Percentiles rank a stretch among this genome's conserved stretches.
phyloP scores from a whole-genome alignment of 2,888 invertebrate species.

The Torymus aiolomorphi region DNA sequence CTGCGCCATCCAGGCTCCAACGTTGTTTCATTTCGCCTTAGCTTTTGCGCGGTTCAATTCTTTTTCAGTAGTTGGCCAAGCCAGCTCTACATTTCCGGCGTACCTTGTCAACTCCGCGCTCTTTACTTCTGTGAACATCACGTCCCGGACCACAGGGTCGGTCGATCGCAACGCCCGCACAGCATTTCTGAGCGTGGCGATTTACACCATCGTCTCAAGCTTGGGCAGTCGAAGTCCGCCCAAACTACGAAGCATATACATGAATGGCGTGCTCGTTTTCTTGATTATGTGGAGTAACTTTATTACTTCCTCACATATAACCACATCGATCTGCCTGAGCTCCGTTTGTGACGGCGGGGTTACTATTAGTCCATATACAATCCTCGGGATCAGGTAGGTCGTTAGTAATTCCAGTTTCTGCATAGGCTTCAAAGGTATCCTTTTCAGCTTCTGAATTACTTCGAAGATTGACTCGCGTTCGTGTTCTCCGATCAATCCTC shows the following conservation, averaged over 20 bases:
- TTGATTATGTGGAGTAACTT: slow-evolving; percentile 27
- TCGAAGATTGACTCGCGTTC: too few relatives aligned
- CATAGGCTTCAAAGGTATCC: too few relatives aligned
- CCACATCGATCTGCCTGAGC: slow-evolving; percentile 6
- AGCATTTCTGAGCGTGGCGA: slow-evolving; percentile 10
- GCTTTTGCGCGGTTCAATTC: slow-evolving; percentile 4
- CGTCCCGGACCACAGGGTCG: neutral
- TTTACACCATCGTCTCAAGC: slow-evolving; percentile 29
- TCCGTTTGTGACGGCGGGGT: neutral
- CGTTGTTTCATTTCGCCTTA: neutral
- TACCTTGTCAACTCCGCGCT: neutral
- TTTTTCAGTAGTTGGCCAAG: neutral
- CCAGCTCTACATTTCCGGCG: neutral
- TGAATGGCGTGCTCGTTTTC: slow-evolving; percentile 16
- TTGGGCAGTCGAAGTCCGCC: slow-evolving; percentile 40
- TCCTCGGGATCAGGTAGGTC: too few relatives aligned
- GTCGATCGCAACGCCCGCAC: neutral
- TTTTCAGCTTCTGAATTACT: too few relatives aligned
- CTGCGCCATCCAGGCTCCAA: slow-evolving; percentile 14
- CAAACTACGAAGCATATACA: neutral
- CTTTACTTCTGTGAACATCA: neutral
- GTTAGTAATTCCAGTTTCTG: too few relatives aligned
- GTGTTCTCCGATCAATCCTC: too few relatives aligned
- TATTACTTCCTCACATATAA: slow-evolving; percentile 24
- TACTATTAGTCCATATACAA: slow-evolving; percentile 22